These are phyloP conservation scores for Lordiphosa clarofinis DNA, from an alignment of 1,140 invertebrate genomes.

Conservation along the genomic window DNA sequence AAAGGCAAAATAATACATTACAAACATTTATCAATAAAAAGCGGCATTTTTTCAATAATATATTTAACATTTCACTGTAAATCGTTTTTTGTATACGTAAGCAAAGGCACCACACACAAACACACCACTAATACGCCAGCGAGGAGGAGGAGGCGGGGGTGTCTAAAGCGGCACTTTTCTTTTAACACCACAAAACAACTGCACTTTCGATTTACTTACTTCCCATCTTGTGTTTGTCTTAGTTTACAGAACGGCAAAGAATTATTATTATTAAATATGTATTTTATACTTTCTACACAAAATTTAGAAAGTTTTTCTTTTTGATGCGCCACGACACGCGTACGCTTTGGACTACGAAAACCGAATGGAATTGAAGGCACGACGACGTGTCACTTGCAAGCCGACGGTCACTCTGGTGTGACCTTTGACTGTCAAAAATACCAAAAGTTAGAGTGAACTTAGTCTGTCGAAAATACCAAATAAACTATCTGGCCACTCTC, in stretches of 20 bases:
- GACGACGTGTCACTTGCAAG: no score
- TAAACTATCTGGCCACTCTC: not conserved
- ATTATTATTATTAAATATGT: constrained; percentile 20
- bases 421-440: no score
- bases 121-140: no score
- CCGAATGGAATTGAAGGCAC: constrained; percentile 43
- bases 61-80: not conserved
- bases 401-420: no score
- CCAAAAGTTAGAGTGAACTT: not conserved
- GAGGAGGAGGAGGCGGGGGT: constrained; percentile 15
- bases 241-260: constrained; percentile 25
- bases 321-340: constrained; percentile 14
- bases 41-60: not conserved
- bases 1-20: constrained; percentile 71
- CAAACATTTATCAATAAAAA: not conserved
- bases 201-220: constrained; percentile 68
- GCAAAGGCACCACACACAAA: constrained; percentile 31
- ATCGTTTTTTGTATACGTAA: constrained; percentile 76
- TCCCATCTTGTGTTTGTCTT: constrained; percentile 68
- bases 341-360: constrained; percentile 47
- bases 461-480: constrained; percentile 21
- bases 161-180: constrained; percentile 26
- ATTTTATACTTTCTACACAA: constrained; percentile 50
- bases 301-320: constrained; percentile 61
- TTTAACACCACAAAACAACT: constrained; percentile 9